These are phyloP conservation scores for Chaunax sp. DNA, from an alignment of 2,797 vertebrate genomes.

Conservation along the genomic window DNA sequence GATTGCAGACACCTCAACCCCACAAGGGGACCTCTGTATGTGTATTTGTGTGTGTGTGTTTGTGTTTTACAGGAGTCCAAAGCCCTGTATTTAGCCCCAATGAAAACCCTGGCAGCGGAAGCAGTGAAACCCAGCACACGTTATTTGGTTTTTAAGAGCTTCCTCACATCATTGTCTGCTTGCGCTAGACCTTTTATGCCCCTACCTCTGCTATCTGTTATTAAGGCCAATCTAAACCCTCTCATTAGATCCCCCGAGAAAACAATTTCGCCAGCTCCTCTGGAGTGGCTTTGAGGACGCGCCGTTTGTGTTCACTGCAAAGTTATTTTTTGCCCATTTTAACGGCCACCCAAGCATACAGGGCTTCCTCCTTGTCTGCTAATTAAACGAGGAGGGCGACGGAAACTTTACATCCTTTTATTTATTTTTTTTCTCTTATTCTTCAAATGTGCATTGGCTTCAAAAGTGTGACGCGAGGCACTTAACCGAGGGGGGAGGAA, in stretches of 20 bases:
- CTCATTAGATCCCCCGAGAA: constrained; percentile 78
- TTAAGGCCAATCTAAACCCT: constrained; percentile 80
- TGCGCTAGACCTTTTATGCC: constrained; percentile 75
- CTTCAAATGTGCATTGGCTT: constrained; percentile 59
- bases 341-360: constrained; percentile 79
- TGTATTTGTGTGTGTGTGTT: constrained; percentile 57
- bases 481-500: constrained; percentile 49
- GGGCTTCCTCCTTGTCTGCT: constrained; percentile 73
- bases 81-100: constrained; percentile 83
- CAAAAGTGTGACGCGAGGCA: constrained; percentile 54
- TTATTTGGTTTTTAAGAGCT: constrained; percentile 82
- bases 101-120: constrained; percentile 79
- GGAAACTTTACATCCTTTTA: constrained; percentile 76
- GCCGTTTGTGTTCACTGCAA: constrained; percentile 57
- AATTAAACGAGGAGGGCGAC: constrained; percentile 76
- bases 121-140: constrained; percentile 79
- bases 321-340: constrained; percentile 74
- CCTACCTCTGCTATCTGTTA: constrained; percentile 82
- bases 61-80: constrained; percentile 75
- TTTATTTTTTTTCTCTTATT: constrained; percentile 53
- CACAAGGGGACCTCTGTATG: constrained; percentile 58
- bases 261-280: constrained; percentile 69
- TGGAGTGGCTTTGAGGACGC: constrained; percentile 74
- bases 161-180: constrained; percentile 83
- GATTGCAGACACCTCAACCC: constrained; percentile 70